A percentile compares a stretch with the other conserved stretches of the same genome.
Conservation (phyloP, 2,113 vertebrate species). For the Ictalurus furcatus region DNA sequence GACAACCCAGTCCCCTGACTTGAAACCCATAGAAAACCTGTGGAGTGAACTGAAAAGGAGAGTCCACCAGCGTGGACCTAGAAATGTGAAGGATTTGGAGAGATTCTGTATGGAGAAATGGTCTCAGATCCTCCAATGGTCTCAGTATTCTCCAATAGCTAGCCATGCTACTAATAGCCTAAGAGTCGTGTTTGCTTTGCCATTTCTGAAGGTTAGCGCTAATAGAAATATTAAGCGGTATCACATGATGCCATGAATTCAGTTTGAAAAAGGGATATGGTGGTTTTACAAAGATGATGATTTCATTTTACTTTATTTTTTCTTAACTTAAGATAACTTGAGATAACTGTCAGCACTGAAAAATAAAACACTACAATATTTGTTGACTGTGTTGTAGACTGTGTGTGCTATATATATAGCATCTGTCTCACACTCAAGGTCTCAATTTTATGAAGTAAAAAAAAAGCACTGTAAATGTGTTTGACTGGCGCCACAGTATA, state of each 20-base stretch:
- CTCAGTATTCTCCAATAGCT: background rate
- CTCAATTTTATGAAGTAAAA: conserved; percentile 1
- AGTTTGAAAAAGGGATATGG: background rate
- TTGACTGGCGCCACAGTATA: background rate
- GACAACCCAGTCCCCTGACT: no score
- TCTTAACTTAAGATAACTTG: background rate
- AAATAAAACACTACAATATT: background rate
- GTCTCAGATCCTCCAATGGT: no score
- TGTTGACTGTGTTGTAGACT: background rate
- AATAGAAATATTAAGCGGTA: background rate
- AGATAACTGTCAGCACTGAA: background rate
- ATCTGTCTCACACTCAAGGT: background rate
- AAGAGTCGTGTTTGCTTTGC: background rate
- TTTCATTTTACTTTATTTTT: background rate
- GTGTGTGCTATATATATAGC: background rate
- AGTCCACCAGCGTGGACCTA: no score
- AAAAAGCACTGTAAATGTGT: conserved; percentile 3
- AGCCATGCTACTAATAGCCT: background rate
- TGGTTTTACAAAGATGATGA: background rate
- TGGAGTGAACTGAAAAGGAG: no score
- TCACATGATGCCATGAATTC: background rate
- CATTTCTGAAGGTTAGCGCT: background rate
- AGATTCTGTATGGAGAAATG: no score
- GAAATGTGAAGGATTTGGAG: no score
- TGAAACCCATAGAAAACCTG: no score